These are phyloP conservation scores for Laodelphax striatellus DNA, from an alignment of 1,140 invertebrate genomes.

Conservation along the genomic window DNA sequence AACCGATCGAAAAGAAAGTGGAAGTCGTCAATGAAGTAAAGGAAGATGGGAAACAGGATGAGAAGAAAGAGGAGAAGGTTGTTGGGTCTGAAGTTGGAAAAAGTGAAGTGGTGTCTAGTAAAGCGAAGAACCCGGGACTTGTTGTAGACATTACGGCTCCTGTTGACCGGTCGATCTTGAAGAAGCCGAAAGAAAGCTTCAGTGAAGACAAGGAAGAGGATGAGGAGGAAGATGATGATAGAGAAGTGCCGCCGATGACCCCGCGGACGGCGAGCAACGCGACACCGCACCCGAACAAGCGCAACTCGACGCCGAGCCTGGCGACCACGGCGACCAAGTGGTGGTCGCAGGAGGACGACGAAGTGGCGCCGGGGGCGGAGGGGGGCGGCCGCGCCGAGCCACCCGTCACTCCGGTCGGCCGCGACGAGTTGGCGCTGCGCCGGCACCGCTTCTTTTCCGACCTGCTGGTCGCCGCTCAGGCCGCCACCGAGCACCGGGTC, in stretches of 20 bases:
- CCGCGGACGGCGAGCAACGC: conserved; percentile 9
- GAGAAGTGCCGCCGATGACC: conserved; percentile 10
- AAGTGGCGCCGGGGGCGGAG: conserved; percentile 1
- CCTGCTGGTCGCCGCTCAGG: conserved; percentile 53
- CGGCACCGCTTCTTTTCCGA: conserved; percentile 66
- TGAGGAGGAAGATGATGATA: conserved; percentile 8
- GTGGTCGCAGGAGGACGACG: conserved; percentile 32
- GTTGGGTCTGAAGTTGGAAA: background rate
- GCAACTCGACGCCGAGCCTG: conserved; percentile 24
- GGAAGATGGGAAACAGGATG: background rate
- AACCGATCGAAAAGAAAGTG: background rate
- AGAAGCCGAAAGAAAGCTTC: conserved; percentile 4
- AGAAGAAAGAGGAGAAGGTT: background rate
- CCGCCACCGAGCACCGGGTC: conserved; percentile 57
- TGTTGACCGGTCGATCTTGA: background rate
- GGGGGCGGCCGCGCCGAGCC: conserved; percentile 17
- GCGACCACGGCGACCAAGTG: conserved; percentile 23
- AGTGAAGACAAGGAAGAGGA: background rate
- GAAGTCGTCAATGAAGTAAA: background rate
- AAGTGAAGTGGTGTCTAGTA: background rate
- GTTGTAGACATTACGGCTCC: conserved; percentile 1
- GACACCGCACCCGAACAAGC: conserved; percentile 10
- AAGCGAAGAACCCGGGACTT: conserved; percentile 9
- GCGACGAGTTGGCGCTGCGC: conserved; percentile 59
- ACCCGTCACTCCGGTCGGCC: conserved; percentile 33